A percentile compares a stretch with the other conserved stretches of the same genome.
Conservation (phyloP, 2,888 invertebrate genomes). For the Leptinotarsa peninsularis region DNA sequence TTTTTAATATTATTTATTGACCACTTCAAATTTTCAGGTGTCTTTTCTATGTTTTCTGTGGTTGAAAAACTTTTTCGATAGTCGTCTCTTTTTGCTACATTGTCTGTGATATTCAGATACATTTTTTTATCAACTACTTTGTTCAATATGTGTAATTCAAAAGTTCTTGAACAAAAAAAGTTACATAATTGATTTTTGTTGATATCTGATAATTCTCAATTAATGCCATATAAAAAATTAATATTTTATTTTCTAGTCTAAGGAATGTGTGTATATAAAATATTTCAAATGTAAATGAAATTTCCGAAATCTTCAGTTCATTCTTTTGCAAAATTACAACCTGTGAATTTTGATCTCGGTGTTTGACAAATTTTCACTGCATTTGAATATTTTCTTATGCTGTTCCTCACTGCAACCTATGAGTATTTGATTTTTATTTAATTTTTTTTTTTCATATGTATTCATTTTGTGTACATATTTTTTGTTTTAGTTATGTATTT, state of each 20-base stretch:
- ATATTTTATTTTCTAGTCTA: not conserved
- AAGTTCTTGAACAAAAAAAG: not conserved
- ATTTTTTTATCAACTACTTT: not conserved
- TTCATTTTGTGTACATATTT: slow-evolving; percentile 17
- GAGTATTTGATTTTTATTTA: not conserved
- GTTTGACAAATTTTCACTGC: too few relatives aligned
- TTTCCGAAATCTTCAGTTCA: too few relatives aligned
- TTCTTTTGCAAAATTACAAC: too few relatives aligned
- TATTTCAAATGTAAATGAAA: not conserved
- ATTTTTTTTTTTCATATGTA: slow-evolving; percentile 2
- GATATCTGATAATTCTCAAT: not conserved
- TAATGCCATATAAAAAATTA: not conserved
- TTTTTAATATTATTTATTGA: too few relatives aligned
- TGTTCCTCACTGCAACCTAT: too few relatives aligned
- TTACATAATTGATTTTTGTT: not conserved
- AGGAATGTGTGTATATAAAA: not conserved
- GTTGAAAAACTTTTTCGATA: not conserved
- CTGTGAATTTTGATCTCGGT: too few relatives aligned
- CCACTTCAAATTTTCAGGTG: too few relatives aligned
- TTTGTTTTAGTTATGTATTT: not conserved
- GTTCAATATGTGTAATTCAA: not conserved
- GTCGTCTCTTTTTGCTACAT: not conserved
- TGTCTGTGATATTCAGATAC: not conserved
- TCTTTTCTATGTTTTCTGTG: too few relatives aligned
- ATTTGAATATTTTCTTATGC: too few relatives aligned